Evolutionary conservation across 2,888 invertebrate genomes (phyloP), one percentile per base, ranked within the genome.

Genomic region (Chironomus tentans): DNA sequence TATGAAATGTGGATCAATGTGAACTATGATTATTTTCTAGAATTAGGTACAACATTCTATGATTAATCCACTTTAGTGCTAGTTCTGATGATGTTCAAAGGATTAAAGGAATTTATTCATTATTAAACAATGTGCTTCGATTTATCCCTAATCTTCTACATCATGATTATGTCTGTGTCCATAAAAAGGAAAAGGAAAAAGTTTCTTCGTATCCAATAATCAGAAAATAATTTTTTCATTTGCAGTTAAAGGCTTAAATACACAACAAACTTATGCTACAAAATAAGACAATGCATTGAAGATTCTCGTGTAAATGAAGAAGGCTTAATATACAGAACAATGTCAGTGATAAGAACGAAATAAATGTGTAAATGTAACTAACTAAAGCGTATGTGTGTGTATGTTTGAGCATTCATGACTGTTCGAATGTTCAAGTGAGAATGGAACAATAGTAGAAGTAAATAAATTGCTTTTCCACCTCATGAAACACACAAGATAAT

Each of bases 381-480:
- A 38, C 38, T 38, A 38, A 10, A 38, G 38, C 38, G 10, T 38
- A 10, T 38, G 38, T 38, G 50, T 50, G 15, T 12, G 50, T 38
- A 10, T 38, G 38, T 38, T 2, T 50, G 50, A n/a, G n/a, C n/a
- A n/a, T n/a, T n/a, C n/a, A n/a, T n/a, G n/a, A n/a, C n/a, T 12
- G 50, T 50, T 13, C 15, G 15, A 50, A 50, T 15, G 50, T n/a
- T n/a, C n/a, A 50, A 50, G 15, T 50, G 10, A 22, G n/a, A 62
- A 62, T 62, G 22, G 7, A 18, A 62, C 62, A 62, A 62, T 62
- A 21, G 62, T 6, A 62, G 62, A 62, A 72, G 38, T 38, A 38
- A 38, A 72, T 61, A 56, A 72, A 72, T 56, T 72, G 62, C 72
- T 72, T 72, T 72, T 72, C 72, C 72, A 24, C 61, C 22, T 72